phyloP scores from a whole-genome alignment of 2,797 vertebrate species.

The Danio kyathit region DNA sequence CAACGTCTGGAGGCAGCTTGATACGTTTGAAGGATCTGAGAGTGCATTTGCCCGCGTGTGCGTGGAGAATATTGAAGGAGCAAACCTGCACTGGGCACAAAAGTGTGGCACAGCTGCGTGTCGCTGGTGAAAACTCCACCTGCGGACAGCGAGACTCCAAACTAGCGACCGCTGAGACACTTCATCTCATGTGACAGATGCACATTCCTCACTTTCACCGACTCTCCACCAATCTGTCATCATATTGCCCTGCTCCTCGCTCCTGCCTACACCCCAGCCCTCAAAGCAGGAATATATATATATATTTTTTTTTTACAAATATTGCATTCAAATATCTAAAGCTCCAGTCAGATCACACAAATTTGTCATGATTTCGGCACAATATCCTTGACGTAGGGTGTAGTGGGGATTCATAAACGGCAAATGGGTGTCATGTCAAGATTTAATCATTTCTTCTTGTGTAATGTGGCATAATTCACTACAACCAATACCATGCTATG shows the following conservation, averaged over 20 bases:
- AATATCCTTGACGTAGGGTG: background rate
- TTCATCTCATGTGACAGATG: conserved; percentile 53
- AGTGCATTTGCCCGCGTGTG: conserved; percentile 28
- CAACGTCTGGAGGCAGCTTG: conserved; percentile 45
- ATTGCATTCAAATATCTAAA: too few species aligned
- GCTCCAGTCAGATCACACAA: too few species aligned
- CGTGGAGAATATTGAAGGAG: conserved; percentile 1
- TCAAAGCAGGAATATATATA: conserved; percentile 23
- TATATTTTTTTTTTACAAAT: background rate
- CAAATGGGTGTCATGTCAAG: too few species aligned
- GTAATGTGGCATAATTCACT: too few species aligned
- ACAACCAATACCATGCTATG: too few species aligned
- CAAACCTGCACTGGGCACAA: conserved; percentile 8
- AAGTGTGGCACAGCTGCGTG: conserved; percentile 24
- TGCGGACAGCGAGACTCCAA: conserved; percentile 3
- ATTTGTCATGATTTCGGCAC: too few species aligned
- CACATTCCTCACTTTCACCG: conserved; percentile 45
- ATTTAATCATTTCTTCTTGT: too few species aligned
- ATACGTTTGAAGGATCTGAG: conserved; percentile 42
- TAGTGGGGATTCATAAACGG: too few species aligned
- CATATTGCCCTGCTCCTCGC: conserved; percentile 48
- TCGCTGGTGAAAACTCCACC: conserved; percentile 32
- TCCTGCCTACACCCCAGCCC: conserved; percentile 31
- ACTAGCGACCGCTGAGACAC: conserved; percentile 22
- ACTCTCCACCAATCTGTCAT: conserved; percentile 50